phyloP scores from a whole-genome alignment of 2,797 vertebrate species.

The Chelon labrosus region DNA sequence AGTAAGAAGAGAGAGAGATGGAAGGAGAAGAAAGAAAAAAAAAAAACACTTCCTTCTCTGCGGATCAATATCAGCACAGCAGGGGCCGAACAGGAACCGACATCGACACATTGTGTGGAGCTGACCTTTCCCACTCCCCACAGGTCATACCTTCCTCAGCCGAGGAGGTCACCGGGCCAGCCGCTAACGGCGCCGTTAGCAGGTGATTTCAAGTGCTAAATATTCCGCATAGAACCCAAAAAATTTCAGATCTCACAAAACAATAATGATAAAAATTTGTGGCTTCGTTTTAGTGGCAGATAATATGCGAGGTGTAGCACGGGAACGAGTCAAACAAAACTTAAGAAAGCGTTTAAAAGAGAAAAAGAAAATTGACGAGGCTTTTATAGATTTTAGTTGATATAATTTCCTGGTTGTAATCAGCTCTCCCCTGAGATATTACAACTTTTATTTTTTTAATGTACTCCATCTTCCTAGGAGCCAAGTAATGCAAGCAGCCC shows the following conservation, averaged over 20 bases:
- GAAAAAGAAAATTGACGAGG: neutral
- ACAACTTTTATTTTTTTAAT: slow-evolving; percentile 24
- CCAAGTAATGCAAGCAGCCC: slow-evolving; percentile 41
- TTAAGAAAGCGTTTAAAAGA: neutral
- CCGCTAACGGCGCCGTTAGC: slow-evolving; percentile 36
- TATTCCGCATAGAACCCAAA: slow-evolving; percentile 13
- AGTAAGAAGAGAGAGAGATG: slow-evolving; percentile 18
- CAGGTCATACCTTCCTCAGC: slow-evolving; percentile 87
- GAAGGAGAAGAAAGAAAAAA: neutral
- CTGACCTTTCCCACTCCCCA: slow-evolving; percentile 91
- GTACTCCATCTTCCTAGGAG: slow-evolving; percentile 19
- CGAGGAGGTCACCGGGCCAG: slow-evolving; percentile 80
- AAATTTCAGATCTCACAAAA: neutral
- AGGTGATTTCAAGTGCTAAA: slow-evolving; percentile 29
- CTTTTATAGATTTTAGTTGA: slow-evolving; percentile 34
- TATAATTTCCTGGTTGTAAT: slow-evolving; percentile 28
- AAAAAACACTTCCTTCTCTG: slow-evolving; percentile 83
- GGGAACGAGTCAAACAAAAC: neutral
- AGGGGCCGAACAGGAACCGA: slow-evolving; percentile 88
- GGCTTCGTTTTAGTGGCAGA: neutral
- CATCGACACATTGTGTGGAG: slow-evolving; percentile 86
- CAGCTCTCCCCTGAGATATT: slow-evolving; percentile 31
- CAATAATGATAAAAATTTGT: neutral
- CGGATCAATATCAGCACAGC: slow-evolving; percentile 93
- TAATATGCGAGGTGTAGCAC: neutral